Evolutionary conservation across 2,797 vertebrate genomes (phyloP), one percentile per base, ranked within the genome.

Genomic region (Taeniopygia guttata): DNA sequence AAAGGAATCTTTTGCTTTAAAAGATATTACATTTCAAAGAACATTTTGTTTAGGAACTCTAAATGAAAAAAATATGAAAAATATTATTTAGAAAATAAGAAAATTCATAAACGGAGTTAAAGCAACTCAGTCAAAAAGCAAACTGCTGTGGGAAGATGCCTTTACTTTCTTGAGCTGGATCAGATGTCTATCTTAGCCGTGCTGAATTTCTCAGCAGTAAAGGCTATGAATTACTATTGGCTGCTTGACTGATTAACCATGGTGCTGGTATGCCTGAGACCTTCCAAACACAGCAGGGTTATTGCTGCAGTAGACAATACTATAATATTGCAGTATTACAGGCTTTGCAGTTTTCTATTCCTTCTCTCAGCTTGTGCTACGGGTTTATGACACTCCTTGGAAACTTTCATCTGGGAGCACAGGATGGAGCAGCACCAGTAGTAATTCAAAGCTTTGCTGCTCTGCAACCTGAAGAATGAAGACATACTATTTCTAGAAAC

Each of bases 281-380:
- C 74, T 77, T 93, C 89, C 89, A 90, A 91, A 93, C 91, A 90
- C 92, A 94, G 89, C 84, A 91, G 89, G 68, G 59, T 81, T 94
- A 84, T 10, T 88, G 74, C 83, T 70, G 87, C 83, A 94, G 56
- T 8, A 90, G 85, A 94, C 85, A 94, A 76, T 74, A 56, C 63
- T 56, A 5, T 7, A 91, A 90, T 23, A 87, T 8, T 74, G 59
- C 60, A 81, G 59, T 29, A 70, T 54, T 76, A 78, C 10, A 46
- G 66, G 46, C 73, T 89, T 68, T 43, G 49, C 46, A 54, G 70
- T 52, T 89, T 91, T 86, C 87, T 73, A 5, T 66, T 63, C 62
- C 63, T 78, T 69, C 76, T 49, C 73, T 81, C 67, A 81, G 73
- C 62, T 86, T 73, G 63, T 49, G 63, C 69, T 88, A 45, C 0